Percentiles rank a stretch among this genome's conserved stretches.
These are phyloP conservation scores for Cotesia vestalis DNA, from an alignment of 1,140 invertebrate species.

Conservation along the genomic window DNA sequence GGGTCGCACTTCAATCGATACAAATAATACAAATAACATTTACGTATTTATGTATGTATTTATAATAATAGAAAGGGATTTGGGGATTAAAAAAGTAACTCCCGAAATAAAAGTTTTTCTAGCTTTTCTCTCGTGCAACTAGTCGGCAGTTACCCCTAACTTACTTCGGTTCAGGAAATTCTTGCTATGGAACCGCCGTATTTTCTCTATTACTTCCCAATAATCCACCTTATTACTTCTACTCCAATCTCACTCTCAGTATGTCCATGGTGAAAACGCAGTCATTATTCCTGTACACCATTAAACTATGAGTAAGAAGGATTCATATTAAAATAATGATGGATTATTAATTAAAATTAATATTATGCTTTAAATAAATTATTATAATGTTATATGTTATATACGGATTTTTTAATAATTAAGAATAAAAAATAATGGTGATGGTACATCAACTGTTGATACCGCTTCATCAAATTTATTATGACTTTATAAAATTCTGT, in stretches of 20 bases:
- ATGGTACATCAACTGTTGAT: too few relatives aligned
- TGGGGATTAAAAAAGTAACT: constrained; percentile 53
- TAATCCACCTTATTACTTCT: constrained; percentile 59
- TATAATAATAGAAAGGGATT: constrained; percentile 39
- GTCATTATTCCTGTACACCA: constrained; percentile 63
- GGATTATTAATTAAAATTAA: background rate
- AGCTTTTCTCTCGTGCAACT: constrained; percentile 61
- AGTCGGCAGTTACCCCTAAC: constrained; percentile 60
- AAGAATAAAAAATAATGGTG: too few relatives aligned
- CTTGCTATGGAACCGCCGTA: constrained; percentile 50
- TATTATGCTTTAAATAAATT: too few relatives aligned
- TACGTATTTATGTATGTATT: constrained; percentile 3
- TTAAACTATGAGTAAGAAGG: constrained; percentile 57
- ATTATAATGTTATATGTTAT: too few relatives aligned
- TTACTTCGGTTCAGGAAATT: constrained; percentile 56
- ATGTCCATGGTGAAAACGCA: constrained; percentile 63
- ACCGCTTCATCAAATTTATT: too few relatives aligned
- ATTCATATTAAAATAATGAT: constrained; percentile 49
- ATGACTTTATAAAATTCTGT: too few relatives aligned
- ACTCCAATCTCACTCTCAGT: constrained; percentile 64
- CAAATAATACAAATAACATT: constrained; percentile 2
- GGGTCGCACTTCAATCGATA: constrained; percentile 53
- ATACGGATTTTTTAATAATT: too few relatives aligned
- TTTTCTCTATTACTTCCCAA: constrained; percentile 56
- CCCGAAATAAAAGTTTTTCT: constrained; percentile 52